Evolutionary conservation across 2,888 invertebrate genomes (phyloP).

Genomic region (Metalampra italica): DNA sequence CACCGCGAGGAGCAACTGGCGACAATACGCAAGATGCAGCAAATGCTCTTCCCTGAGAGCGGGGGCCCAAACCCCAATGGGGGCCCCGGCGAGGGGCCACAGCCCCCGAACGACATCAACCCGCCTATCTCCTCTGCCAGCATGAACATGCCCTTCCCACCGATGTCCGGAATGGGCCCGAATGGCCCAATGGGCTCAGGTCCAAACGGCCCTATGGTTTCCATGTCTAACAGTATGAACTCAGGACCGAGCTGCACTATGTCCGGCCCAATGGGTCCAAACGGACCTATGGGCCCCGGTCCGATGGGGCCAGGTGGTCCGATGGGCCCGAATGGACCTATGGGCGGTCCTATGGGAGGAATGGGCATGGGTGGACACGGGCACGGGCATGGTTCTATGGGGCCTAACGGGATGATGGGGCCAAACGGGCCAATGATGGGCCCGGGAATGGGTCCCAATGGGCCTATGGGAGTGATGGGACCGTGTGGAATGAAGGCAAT

Average conservation of each 20-base stretch:
- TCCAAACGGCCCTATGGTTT: slow-evolving; percentile 68
- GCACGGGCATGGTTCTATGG: slow-evolving; percentile 45
- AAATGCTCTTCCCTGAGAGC: slow-evolving; percentile 93
- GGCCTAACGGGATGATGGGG: slow-evolving; percentile 57
- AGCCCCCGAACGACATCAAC: slow-evolving; percentile 54
- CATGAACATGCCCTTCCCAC: slow-evolving; percentile 62
- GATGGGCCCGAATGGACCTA: slow-evolving; percentile 55
- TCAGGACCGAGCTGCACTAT: slow-evolving; percentile 70
- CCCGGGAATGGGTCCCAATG: slow-evolving; percentile 62
- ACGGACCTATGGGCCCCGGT: slow-evolving; percentile 47
- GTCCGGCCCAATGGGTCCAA: slow-evolving; percentile 65
- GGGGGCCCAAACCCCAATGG: slow-evolving; percentile 54
- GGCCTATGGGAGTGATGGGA: slow-evolving; percentile 74
- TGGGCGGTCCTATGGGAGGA: slow-evolving; percentile 53
- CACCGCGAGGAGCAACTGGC: slow-evolving; percentile 96
- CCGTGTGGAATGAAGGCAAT: slow-evolving; percentile 74
- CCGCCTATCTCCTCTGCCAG: slow-evolving; percentile 61
- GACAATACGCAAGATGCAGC: slow-evolving; percentile 93
- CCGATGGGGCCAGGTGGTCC: slow-evolving; percentile 50
- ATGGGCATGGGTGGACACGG: slow-evolving; percentile 43
- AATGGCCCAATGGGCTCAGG: slow-evolving; percentile 67
- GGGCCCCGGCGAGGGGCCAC: slow-evolving; percentile 45
- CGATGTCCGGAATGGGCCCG: slow-evolving; percentile 60
- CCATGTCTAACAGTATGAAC: slow-evolving; percentile 66
- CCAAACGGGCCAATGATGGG: slow-evolving; percentile 63